Percentiles rank a stretch among this genome's conserved stretches.
Evolutionary conservation across 2,888 invertebrate species (phyloP).

Genomic region (Thelaira solivaga): DNA sequence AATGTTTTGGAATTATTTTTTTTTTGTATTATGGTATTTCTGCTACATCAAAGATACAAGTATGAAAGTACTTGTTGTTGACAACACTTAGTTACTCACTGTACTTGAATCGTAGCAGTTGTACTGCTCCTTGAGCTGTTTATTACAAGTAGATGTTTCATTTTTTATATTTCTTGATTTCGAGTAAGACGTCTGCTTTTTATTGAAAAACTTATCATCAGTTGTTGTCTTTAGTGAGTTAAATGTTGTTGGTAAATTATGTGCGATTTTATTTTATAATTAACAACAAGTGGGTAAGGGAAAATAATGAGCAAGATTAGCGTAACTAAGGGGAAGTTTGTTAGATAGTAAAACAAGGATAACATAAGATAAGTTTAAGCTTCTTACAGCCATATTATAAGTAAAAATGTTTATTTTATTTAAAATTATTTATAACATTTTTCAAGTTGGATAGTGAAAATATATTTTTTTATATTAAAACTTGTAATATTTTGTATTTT

Average conservation of each 20-base stretch:
- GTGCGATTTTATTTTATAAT: constrained; percentile 27
- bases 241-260: constrained; percentile 19
- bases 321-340: background rate
- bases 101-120: constrained; percentile 25
- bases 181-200: constrained; percentile 7
- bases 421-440: too few relatives aligned
- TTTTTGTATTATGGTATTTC: background rate
- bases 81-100: constrained; percentile 50
- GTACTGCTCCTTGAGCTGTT: constrained; percentile 30
- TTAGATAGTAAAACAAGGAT: too few relatives aligned
- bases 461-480: too few relatives aligned
- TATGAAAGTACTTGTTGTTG: constrained; percentile 55
- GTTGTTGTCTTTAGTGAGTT: constrained; percentile 21
- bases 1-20: background rate
- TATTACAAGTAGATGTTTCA: constrained; percentile 48
- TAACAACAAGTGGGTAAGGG: constrained; percentile 21
- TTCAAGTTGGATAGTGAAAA: too few relatives aligned
- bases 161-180: constrained; percentile 33
- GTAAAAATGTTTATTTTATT: too few relatives aligned
- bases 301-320: background rate
- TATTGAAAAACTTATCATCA: constrained; percentile 33
- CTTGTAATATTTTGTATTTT: too few relatives aligned
- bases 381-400: too few relatives aligned
- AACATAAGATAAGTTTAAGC: background rate
- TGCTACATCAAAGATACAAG: constrained; percentile 33